A percentile compares a stretch with the other conserved stretches of the same genome.
These are phyloP conservation scores for Clarias laeviceps DNA, from an alignment of 2,797 vertebrate species.

Conservation along the genomic window DNA sequence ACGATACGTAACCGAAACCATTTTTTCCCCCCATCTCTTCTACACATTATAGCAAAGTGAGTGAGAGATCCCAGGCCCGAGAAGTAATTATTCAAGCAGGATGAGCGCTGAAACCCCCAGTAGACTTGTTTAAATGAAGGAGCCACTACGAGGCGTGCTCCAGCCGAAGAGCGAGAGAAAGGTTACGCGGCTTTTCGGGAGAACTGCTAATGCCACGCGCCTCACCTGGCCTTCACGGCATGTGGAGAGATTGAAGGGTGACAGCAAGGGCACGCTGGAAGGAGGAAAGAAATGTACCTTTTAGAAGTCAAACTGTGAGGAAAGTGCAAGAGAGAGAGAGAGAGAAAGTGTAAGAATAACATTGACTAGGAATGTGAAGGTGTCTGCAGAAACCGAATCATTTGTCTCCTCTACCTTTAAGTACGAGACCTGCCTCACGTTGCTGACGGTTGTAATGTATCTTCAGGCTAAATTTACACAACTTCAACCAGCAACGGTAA, in stretches of 20 bases:
- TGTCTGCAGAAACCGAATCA: not conserved
- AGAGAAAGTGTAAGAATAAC: not conserved
- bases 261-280: conserved; percentile 61
- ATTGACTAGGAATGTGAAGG: not conserved
- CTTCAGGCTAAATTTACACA: not conserved
- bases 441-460: too few relatives aligned
- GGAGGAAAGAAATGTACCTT: conserved; percentile 49
- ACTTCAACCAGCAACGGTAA: not conserved
- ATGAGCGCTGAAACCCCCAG: conserved; percentile 54
- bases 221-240: conserved; percentile 40
- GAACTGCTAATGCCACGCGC: conserved; percentile 58
- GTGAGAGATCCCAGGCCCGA: conserved; percentile 60
- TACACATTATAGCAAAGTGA: not conserved
- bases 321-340: conserved; percentile 32
- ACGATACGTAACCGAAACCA: too few relatives aligned
- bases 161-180: conserved; percentile 65
- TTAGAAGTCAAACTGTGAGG: conserved; percentile 58
- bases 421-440: not conserved
- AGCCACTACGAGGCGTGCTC: conserved; percentile 38
- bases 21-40: too few relatives aligned
- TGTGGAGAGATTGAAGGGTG: conserved; percentile 43
- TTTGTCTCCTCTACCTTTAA: not conserved
- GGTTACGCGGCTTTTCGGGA: conserved; percentile 58
- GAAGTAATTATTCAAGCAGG: conserved; percentile 69
- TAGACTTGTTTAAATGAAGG: conserved; percentile 66